Evolutionary conservation across 2,113 vertebrate genomes (phyloP).

Genomic region (Tragelaphus buxtoni): DNA sequence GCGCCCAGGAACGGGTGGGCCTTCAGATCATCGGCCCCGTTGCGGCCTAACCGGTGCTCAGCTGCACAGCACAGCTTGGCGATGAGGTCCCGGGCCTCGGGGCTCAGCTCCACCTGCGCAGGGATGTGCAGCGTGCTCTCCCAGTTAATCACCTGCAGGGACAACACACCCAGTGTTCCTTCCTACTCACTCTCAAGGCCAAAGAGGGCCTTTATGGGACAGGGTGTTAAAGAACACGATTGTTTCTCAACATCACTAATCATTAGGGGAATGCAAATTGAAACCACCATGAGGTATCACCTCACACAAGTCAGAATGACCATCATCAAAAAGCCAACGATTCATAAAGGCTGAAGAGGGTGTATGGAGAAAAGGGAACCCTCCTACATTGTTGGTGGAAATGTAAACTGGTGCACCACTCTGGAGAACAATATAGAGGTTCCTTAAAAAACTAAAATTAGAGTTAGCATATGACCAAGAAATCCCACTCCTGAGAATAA

Average conservation of each 20-base stretch:
- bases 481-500: not conserved
- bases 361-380: not conserved
- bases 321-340: not conserved
- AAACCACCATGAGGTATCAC: not conserved
- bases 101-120: slow-evolving; percentile 92
- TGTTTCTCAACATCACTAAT: not conserved
- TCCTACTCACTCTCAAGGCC: not conserved
- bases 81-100: slow-evolving; percentile 94
- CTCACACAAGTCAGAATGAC: not conserved
- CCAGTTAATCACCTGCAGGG: slow-evolving; percentile 95
- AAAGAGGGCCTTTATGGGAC: not conserved
- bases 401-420: not conserved
- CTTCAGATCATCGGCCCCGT: slow-evolving; percentile 95
- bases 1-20: slow-evolving; percentile 92
- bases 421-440: not conserved
- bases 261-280: not conserved
- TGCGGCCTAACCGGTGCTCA: slow-evolving; percentile 91
- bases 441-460: not conserved
- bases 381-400: not conserved
- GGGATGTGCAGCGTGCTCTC: slow-evolving; percentile 97
- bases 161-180: slow-evolving; percentile 30
- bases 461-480: not conserved
- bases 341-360: not conserved
- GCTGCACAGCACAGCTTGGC: slow-evolving; percentile 94
- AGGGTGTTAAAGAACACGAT: accelerated